Percentiles rank a stretch among this genome's conserved stretches.
Evolutionary conservation across 2,888 invertebrate species (phyloP).

Genomic region (Ceramica pisi): DNA sequence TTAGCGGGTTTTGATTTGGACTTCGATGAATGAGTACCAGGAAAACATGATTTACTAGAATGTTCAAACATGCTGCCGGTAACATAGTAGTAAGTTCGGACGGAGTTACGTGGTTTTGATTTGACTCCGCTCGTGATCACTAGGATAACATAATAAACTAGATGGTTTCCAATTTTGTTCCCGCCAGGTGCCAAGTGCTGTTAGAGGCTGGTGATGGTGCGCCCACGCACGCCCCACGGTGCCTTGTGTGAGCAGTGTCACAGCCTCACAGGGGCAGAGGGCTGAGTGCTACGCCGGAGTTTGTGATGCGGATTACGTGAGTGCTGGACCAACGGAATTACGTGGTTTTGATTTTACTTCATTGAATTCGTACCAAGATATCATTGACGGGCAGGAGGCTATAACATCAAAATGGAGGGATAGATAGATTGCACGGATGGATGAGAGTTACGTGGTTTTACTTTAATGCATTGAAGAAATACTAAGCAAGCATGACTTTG

Average conservation of each 20-base stretch:
- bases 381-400: conserved; percentile 47
- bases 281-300: conserved; percentile 18
- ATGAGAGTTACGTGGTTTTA: conserved; percentile 36
- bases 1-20: conserved; percentile 40
- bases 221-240: too few species aligned
- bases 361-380: conserved; percentile 63
- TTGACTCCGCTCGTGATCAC: conserved; percentile 61
- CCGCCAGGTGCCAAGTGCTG: neutral
- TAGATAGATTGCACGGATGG: neutral
- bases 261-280: too few species aligned
- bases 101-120: conserved; percentile 67
- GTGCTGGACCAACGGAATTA: conserved; percentile 38
- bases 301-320: neutral
- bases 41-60: conserved; percentile 16
- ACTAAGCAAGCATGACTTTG: conserved; percentile 26
- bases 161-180: conserved; percentile 7
- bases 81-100: neutral
- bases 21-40: conserved; percentile 25
- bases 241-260: too few species aligned
- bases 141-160: conserved; percentile 58
- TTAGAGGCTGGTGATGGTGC: neutral
- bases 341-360: conserved; percentile 68
- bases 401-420: neutral
- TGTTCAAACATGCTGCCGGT: neutral
- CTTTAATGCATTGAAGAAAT: conserved; percentile 28